Evolutionary conservation across 2,113 vertebrate genomes (phyloP).

Genomic region (Cathartes aura): DNA sequence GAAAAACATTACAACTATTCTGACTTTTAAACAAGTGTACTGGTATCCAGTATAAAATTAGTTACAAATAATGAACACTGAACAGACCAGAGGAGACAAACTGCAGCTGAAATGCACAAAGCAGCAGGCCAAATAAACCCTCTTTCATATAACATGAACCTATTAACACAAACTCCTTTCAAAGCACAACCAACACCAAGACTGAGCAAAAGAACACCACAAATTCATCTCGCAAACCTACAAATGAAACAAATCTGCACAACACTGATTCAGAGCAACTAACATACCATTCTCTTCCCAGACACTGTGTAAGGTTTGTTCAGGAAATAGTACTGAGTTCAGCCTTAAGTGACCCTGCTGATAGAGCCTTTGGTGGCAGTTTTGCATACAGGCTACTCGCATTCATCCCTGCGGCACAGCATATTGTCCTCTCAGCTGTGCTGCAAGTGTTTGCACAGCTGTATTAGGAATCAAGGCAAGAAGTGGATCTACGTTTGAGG

Average conservation of each 20-base stretch:
- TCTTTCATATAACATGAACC: background rate
- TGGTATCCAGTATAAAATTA: background rate
- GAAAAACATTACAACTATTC: background rate
- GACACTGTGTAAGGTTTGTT: background rate
- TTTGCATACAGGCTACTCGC: background rate
- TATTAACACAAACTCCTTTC: background rate
- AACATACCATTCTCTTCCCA: background rate
- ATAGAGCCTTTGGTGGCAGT: background rate
- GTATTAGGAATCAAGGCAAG: background rate
- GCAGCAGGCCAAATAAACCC: background rate
- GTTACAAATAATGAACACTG: background rate
- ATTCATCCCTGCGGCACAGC: background rate
- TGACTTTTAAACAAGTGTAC: background rate
- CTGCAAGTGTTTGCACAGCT: background rate
- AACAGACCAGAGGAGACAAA: background rate
- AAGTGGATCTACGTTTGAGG: background rate
- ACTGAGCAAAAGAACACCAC: background rate
- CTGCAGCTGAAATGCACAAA: background rate
- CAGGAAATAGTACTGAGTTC: background rate
- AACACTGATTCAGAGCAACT: background rate
- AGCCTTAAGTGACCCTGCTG: background rate
- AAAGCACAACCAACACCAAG: background rate
- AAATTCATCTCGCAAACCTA: background rate
- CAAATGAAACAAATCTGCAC: background rate
- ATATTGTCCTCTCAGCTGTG: background rate